These are phyloP conservation scores for Agriopis leucophaearia DNA, from an alignment of 2,888 invertebrate genomes.

Conservation along the genomic window DNA sequence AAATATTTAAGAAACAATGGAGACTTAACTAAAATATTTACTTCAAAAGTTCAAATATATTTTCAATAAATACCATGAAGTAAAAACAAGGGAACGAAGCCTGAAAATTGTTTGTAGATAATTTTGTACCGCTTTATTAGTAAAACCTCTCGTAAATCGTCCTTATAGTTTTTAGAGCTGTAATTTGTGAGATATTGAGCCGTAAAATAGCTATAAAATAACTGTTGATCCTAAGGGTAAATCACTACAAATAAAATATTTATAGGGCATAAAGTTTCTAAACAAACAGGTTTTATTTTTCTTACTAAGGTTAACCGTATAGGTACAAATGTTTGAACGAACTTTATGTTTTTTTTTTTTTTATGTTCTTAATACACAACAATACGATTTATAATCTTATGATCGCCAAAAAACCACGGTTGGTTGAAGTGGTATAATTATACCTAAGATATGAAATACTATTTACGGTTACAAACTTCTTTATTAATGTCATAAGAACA, in stretches of 20 bases:
- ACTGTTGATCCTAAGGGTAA: constrained; percentile 44
- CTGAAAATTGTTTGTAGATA: constrained; percentile 9
- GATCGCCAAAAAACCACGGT: no score
- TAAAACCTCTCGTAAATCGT: constrained; percentile 43
- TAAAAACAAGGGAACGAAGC: neutral
- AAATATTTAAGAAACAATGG: neutral
- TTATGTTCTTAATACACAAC: no score
- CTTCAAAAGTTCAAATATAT: neutral
- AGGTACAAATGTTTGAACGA: neutral
- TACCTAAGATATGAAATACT: neutral
- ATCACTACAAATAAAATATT: constrained; percentile 36
- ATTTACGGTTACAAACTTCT: no score
- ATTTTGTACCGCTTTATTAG: constrained; percentile 19
- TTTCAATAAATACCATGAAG: neutral
- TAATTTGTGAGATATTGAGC: constrained; percentile 54
- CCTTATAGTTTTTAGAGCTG: constrained; percentile 48
- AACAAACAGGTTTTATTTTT: constrained; percentile 22
- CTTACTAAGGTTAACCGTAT: neutral
- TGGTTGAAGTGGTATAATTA: neutral
- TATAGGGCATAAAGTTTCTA: constrained; percentile 27
- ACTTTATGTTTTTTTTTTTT: no score
- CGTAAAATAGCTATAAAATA: constrained; percentile 53
- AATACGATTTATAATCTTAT: no score
- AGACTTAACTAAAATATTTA: no score
- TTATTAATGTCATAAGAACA: no score